These are phyloP conservation scores for Mastacembelus armatus DNA, from an alignment of 2,797 vertebrate species.

Conservation along the genomic window DNA sequence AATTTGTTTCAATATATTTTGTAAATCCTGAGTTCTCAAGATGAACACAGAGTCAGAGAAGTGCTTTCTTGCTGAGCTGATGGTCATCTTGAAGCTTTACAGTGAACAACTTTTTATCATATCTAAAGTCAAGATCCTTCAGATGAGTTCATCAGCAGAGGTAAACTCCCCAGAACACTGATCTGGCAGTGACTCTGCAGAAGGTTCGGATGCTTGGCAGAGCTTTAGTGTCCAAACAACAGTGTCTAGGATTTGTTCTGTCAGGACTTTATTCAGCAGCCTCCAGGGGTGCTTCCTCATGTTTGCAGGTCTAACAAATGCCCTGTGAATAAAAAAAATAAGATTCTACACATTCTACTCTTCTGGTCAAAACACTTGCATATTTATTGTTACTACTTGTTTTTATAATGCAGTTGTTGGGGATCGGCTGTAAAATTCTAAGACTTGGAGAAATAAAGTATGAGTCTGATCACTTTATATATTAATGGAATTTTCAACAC, in stretches of 20 bases:
- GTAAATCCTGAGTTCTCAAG: background rate
- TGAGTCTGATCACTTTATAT: too few relatives aligned
- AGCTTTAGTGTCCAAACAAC: conserved; percentile 30
- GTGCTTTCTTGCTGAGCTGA: conserved; percentile 14
- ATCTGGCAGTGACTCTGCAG: background rate
- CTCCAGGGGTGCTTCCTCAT: conserved; percentile 1
- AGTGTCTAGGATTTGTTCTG: conserved; percentile 37
- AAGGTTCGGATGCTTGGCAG: conserved; percentile 30
- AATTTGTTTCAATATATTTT: too few relatives aligned
- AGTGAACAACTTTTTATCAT: conserved; percentile 8
- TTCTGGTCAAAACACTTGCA: too few relatives aligned
- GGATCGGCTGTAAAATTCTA: too few relatives aligned
- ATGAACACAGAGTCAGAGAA: background rate
- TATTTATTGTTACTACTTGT: too few relatives aligned
- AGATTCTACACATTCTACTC: too few relatives aligned
- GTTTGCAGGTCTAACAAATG: conserved; percentile 15
- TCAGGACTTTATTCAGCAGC: conserved; percentile 16
- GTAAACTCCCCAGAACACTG: conserved; percentile 30
- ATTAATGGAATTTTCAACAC: too few relatives aligned
- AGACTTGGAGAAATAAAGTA: too few relatives aligned
- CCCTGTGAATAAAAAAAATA: too few relatives aligned
- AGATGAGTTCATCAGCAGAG: conserved; percentile 24
- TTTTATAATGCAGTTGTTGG: too few relatives aligned
- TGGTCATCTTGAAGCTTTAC: conserved; percentile 39
- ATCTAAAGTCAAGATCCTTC: conserved; percentile 14